Conservation (phyloP, 2,113 vertebrate genomes). For the Saccopteryx bilineata region DNA sequence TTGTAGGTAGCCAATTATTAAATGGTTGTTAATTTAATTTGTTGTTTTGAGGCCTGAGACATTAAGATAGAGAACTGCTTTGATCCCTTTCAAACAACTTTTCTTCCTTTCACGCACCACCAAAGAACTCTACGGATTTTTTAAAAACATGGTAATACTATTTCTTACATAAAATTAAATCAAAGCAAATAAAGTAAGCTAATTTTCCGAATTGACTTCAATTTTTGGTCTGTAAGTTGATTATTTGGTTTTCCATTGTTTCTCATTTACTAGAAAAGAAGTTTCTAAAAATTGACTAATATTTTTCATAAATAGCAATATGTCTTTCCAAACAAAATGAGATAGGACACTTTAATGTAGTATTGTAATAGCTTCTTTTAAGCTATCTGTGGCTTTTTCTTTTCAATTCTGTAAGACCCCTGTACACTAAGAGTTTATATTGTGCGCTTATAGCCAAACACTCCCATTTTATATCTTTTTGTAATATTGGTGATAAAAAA, state of each 20-base stretch:
- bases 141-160: background rate
- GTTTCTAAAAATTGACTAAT: background rate
- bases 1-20: background rate
- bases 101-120: background rate
- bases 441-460: background rate
- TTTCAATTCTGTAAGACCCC: background rate
- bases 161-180: background rate
- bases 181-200: background rate
- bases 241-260: background rate
- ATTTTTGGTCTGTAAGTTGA: background rate
- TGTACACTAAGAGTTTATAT: background rate
- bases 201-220: background rate
- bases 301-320: slow-evolving; percentile 11
- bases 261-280: background rate
- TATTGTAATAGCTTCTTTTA: background rate
- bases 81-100: slow-evolving; percentile 17
- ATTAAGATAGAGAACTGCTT: background rate
- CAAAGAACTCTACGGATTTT: background rate
- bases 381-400: background rate
- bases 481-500: background rate
- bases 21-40: background rate
- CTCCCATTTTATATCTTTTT: background rate
- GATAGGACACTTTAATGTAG: background rate
- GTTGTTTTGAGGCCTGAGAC: slow-evolving; percentile 10
- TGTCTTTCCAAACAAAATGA: background rate